Base-by-base conservation (phyloP, 2,113 vertebrate genomes). In the Sceloporus undulatus region DNA sequence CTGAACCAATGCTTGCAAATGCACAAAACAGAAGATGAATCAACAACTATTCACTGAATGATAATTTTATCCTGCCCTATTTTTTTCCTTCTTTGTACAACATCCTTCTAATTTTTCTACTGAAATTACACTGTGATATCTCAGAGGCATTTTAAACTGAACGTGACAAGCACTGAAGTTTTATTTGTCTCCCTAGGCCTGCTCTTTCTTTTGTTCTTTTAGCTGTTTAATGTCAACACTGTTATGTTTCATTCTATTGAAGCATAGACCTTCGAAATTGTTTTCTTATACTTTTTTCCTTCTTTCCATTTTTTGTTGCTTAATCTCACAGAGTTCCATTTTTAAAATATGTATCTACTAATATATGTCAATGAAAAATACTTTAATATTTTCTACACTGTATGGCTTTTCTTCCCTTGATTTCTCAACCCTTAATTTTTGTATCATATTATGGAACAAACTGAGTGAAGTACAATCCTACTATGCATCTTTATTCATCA, bases 81-180 rank as follows among this genome's bases (percentile, higher is more conserved):
- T 34, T 1, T 48, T 56, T 52, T 52, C 23, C 3, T 52, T 52
- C 29, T 59, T 27, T 59, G 78, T 59, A 34, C 54, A 79, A 34
- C 78, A 78, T 52, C 48, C 76, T 27, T 27, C 78, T 79, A 79
- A 79, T 79, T 79, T 21, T 56, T 29, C 52, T 79, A 59, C 78
- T 79, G 29, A n/a, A 79, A 79, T 79, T 79, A 3, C 52, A 25
- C 13, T 66, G 23, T 40, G 62, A 62, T 65, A 40, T 82, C 62
- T 40, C 56, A 82, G 34, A 81, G 79, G 56, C 79, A 66, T 65
- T 66, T 82, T 25, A 56, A 79, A 56, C n/a, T 65, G 34, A 40
- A 62, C 66, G 4, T 82, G 59, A 82, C n/a, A 66, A 65, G 38
- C 23, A 11, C 21, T 4, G 14, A 18, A 18, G 40, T 48, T 68